phyloP scores from a whole-genome alignment of 2,888 invertebrate genomes.

The Drosophila subsilvestris region DNA sequence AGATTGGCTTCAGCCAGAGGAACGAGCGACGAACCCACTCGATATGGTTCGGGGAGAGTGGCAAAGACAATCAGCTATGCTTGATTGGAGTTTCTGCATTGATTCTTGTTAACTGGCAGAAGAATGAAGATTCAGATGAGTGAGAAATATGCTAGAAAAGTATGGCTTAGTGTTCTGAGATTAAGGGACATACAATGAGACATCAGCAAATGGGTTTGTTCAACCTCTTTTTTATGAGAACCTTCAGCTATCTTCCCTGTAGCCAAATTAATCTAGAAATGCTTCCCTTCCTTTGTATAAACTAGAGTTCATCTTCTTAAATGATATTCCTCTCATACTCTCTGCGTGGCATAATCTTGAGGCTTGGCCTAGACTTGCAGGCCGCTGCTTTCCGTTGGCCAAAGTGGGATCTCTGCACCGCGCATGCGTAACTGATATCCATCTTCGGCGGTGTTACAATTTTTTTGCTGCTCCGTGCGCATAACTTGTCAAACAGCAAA shows the following conservation, averaged over 20 bases:
- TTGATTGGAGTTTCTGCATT: neutral
- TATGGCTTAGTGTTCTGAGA: neutral
- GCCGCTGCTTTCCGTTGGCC: slow-evolving; percentile 27
- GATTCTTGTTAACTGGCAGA: neutral
- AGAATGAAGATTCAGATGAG: neutral
- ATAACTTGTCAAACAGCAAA: slow-evolving; percentile 75
- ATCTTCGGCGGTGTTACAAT: slow-evolving; percentile 73
- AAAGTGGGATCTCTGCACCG: slow-evolving; percentile 33
- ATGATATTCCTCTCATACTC: too few species aligned
- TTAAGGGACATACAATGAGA: neutral
- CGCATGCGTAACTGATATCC: slow-evolving; percentile 75
- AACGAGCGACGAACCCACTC: too few species aligned
- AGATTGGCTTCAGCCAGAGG: neutral
- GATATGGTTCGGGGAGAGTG: too few species aligned
- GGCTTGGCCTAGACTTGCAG: slow-evolving; percentile 21
- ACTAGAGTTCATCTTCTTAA: too few species aligned
- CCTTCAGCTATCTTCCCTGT: too few species aligned
- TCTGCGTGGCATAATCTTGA: neutral
- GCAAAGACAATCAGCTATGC: neutral
- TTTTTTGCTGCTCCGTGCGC: slow-evolving; percentile 50
- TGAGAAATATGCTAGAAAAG: neutral
- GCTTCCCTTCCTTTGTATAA: neutral
- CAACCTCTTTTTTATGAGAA: too few species aligned
- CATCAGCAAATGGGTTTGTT: too few species aligned
- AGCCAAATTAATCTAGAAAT: too few species aligned